phyloP scores from a whole-genome alignment of 1,140 invertebrate genomes.

The Heterodera schachtii region DNA sequence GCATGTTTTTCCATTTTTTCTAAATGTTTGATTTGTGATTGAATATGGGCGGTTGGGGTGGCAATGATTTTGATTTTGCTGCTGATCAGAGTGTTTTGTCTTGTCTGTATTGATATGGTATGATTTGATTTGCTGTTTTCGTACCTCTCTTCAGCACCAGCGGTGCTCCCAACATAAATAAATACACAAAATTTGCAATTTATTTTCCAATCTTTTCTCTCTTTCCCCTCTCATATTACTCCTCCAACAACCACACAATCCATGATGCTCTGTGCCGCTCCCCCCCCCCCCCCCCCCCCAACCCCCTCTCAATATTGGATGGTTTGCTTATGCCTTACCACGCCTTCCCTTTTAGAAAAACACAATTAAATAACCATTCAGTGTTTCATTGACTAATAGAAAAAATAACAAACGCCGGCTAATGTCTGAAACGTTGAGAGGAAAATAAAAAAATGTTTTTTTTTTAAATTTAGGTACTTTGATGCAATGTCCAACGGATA shows the following conservation, averaged over 20 bases:
- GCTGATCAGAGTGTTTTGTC: too few species aligned
- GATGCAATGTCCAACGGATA: slow-evolving; percentile 60
- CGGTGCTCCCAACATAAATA: neutral
- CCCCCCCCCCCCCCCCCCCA: too few species aligned
- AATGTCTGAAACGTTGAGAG: neutral
- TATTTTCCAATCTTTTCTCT: neutral
- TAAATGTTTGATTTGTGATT: too few species aligned
- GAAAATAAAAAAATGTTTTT: neutral
- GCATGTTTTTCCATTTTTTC: too few species aligned
- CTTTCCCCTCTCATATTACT: neutral
- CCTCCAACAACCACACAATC: too few species aligned
- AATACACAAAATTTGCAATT: neutral
- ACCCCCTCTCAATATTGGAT: neutral
- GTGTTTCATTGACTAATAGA: neutral
- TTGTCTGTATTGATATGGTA: neutral
- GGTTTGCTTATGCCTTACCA: neutral
- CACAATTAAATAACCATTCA: neutral
- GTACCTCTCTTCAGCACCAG: neutral
- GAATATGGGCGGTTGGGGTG: neutral
- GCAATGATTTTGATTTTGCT: too few species aligned
- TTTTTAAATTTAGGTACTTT: slow-evolving; percentile 52
- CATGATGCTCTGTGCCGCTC: too few species aligned
- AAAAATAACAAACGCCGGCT: neutral
- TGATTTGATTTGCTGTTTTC: neutral
- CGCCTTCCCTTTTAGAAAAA: neutral